Percentiles rank a stretch among this genome's conserved stretches.
phyloP scores from a whole-genome alignment of 2,888 invertebrate genomes.

The Idaea biselata region DNA sequence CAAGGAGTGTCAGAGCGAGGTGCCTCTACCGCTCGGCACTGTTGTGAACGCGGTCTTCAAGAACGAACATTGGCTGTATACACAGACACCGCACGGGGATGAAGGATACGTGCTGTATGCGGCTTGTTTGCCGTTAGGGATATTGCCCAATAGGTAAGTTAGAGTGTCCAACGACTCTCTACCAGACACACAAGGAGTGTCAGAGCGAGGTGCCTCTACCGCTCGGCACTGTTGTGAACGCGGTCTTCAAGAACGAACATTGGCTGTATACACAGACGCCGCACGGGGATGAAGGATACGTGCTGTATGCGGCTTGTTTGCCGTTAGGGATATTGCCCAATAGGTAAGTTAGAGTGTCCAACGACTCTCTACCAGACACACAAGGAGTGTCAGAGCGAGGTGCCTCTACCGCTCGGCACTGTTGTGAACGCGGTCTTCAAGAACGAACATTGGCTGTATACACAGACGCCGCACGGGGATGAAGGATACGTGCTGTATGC shows the following conservation, averaged over 20 bases:
- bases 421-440: conserved; percentile 93
- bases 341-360: conserved; percentile 39
- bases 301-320: conserved; percentile 87
- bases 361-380: conserved; percentile 86
- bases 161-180: conserved; percentile 76
- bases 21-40: conserved; percentile 88
- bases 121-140: conserved; percentile 89
- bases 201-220: conserved; percentile 86
- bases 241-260: conserved; percentile 90
- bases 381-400: conserved; percentile 84
- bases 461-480: conserved; percentile 91
- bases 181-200: conserved; percentile 86
- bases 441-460: conserved; percentile 91
- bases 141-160: conserved; percentile 78
- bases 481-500: conserved; percentile 90
- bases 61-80: conserved; percentile 91
- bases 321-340: conserved; percentile 87
- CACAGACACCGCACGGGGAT: conserved; percentile 91
- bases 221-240: conserved; percentile 91
- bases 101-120: conserved; percentile 90
- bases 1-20: conserved; percentile 84
- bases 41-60: conserved; percentile 93
- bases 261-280: conserved; percentile 94
- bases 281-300: conserved; percentile 91
- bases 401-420: conserved; percentile 88